Evolutionary conservation across 2,797 vertebrate species (phyloP), one percentile per base, ranked within the genome.

Genomic region (Hozukius guyotensis): DNA sequence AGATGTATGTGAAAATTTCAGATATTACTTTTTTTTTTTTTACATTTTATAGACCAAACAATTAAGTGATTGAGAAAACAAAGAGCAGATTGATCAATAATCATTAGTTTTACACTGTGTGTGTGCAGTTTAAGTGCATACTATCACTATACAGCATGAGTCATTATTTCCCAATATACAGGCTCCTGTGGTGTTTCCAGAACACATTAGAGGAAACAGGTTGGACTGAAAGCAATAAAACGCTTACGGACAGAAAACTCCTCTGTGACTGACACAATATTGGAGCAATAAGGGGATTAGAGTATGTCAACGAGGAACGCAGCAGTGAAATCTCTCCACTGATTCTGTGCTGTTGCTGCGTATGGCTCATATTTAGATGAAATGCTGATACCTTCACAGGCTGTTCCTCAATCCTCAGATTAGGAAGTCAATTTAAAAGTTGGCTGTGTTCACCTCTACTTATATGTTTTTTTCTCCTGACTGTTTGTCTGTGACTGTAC

Each of bases 111-210:
- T 7, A 59, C 13, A 29, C 38, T 25, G 2, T 25, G 14, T 27
- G n/a, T 36, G 32, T 65, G 6, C 18, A 9, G 22, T 31, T 3
- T 8, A 24, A 32, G 66, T 38, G 38, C 13, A 24, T 8, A 25
- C 25, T 27, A 53, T 46, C 25, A 60, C 22, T 53, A 1, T 20
- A 29, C 20, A 64, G 24, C 24, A 53, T 11, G 20, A 69, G 27
- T 66, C 42, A 62, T 66, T 66, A 20, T 61, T 83, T 78, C n/a
- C 13, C 53, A 66, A 27, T 56, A 67, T 20, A 13, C 46, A 36
- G 49, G 8, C 10, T 57, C n/a, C 12, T 3, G 5, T 60, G 14
- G 20, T 9, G 60, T 65, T 75, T 63, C 14, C 14, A 53, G 10
- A 66, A 27, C 53, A 55, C 53, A 69, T 64, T 53, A 61, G 67